phyloP scores from a whole-genome alignment of 2,797 vertebrate genomes.

The Pitangus sulphuratus region DNA sequence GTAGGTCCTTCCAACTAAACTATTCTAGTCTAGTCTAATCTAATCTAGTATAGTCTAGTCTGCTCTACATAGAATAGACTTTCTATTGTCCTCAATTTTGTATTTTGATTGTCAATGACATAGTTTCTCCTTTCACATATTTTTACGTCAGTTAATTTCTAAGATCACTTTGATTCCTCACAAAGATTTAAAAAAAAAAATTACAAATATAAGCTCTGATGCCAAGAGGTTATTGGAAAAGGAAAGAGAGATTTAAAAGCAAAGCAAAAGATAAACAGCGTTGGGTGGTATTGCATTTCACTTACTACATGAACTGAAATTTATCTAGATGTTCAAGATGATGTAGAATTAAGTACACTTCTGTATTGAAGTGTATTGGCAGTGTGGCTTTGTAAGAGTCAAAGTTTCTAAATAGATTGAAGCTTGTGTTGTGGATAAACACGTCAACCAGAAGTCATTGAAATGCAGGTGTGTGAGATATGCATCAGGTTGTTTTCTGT shows the following conservation, averaged over 20 bases:
- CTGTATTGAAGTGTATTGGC: not conserved
- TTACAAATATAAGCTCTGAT: not conserved
- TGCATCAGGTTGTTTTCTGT: not conserved
- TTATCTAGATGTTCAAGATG: not conserved
- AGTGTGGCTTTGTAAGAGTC: not conserved
- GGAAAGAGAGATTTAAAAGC: not conserved
- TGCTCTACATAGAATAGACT: not conserved
- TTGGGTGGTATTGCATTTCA: not conserved
- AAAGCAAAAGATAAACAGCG: not conserved
- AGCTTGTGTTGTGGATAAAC: not conserved
- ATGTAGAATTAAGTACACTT: not conserved
- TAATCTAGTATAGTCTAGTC: not conserved
- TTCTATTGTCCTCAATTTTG: not conserved
- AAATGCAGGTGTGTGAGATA: not conserved
- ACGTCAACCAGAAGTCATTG: not conserved
- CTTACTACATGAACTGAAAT: not conserved
- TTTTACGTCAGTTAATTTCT: not conserved
- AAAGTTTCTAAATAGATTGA: not conserved
- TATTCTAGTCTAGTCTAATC: not conserved
- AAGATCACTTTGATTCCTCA: not conserved
- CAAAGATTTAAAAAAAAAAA: not conserved
- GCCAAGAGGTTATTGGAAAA: not conserved
- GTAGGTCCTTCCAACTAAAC: fast-evolving
- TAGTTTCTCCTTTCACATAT: fast-evolving
- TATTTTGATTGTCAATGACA: not conserved